These are phyloP conservation scores for Pycnonotus jocosus DNA, from an alignment of 2,113 vertebrate species.

Conservation along the genomic window DNA sequence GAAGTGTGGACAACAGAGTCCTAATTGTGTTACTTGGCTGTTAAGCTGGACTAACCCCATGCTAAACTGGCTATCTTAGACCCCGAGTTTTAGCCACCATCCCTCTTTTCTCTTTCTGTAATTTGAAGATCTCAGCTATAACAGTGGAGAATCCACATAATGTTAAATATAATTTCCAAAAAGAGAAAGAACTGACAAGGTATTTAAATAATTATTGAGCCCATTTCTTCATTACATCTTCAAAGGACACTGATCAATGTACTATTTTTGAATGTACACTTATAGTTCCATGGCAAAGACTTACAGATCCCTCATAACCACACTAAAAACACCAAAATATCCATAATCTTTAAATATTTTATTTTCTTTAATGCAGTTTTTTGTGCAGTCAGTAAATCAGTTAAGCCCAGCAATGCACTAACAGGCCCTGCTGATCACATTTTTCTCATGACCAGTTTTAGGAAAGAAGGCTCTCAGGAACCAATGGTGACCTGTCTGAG, in stretches of 20 bases:
- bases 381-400: background rate
- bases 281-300: background rate
- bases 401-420: background rate
- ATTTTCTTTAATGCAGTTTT: background rate
- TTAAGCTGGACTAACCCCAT: background rate
- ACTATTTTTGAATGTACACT: background rate
- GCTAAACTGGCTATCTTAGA: background rate
- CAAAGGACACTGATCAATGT: background rate
- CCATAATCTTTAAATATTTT: background rate
- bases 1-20: background rate
- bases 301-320: background rate
- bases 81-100: background rate
- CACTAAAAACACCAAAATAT: background rate
- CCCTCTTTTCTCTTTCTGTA: background rate
- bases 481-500: background rate
- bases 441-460: background rate
- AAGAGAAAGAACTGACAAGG: background rate
- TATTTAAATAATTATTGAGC: background rate
- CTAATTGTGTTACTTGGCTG: constrained; percentile 2
- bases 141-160: background rate
- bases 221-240: background rate
- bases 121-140: background rate
- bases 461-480: background rate
- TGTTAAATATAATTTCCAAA: background rate
- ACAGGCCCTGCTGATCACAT: background rate